These are phyloP conservation scores for Stenichneumon culpator DNA, from an alignment of 2,888 invertebrate species.

Conservation along the genomic window DNA sequence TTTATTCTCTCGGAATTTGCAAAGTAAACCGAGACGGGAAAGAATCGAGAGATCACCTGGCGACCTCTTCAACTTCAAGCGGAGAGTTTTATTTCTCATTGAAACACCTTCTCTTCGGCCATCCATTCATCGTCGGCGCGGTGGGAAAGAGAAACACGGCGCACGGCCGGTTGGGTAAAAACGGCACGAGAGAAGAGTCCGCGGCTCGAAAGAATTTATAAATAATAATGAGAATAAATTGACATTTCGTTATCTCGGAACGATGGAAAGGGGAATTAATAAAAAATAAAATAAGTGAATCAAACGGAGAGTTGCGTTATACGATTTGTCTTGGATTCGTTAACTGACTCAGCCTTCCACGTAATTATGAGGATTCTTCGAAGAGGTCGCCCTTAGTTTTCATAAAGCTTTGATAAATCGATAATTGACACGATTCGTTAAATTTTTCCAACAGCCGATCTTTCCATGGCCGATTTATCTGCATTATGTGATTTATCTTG, in stretches of 20 bases:
- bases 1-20: constrained; percentile 10
- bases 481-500: constrained; percentile 23
- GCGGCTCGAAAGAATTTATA: constrained; percentile 64
- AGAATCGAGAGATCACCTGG: background rate
- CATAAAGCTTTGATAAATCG: background rate
- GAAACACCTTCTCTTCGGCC: background rate
- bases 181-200: constrained; percentile 54
- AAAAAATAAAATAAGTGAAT: background rate
- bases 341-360: constrained; percentile 12
- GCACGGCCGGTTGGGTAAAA: constrained; percentile 12
- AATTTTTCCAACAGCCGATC: background rate
- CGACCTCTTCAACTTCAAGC: background rate
- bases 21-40: constrained; percentile 9
- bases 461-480: too few relatives aligned
- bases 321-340: constrained; percentile 34
- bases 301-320: background rate
- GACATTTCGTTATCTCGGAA: constrained; percentile 62
- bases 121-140: background rate
- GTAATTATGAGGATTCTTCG: constrained; percentile 28
- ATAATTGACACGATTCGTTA: constrained; percentile 19
- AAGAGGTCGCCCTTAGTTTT: constrained; percentile 12
- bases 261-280: constrained; percentile 9
- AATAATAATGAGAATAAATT: constrained; percentile 75
- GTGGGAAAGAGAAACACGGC: constrained; percentile 3
- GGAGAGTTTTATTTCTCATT: constrained; percentile 28